phyloP scores from a whole-genome alignment of 2,888 invertebrate genomes.

The Bibio marci region DNA sequence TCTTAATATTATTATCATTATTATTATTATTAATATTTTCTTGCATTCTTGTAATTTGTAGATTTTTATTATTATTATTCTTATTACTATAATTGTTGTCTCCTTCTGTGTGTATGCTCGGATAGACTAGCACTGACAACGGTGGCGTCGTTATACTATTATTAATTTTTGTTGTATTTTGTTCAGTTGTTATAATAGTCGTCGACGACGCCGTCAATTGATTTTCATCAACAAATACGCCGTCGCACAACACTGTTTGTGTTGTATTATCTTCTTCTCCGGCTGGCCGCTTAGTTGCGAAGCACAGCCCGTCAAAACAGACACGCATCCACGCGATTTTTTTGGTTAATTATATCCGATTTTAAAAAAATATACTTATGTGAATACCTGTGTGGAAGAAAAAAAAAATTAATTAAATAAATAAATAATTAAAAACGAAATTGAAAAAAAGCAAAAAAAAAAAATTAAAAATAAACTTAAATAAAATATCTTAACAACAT shows the following conservation, averaged over 20 bases:
- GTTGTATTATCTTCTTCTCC: slow-evolving; percentile 58
- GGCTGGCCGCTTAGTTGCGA: slow-evolving; percentile 72
- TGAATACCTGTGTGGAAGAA: slow-evolving; percentile 18
- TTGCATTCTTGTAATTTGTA: slow-evolving; percentile 14
- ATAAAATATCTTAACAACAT: no score
- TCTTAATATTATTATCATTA: slow-evolving; percentile 11
- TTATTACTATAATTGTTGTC: no score
- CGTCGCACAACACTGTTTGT: slow-evolving; percentile 35
- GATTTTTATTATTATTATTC: no score
- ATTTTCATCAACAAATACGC: slow-evolving; percentile 17
- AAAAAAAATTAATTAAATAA: slow-evolving; percentile 7
- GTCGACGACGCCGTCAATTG: slow-evolving; percentile 27
- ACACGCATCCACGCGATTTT: slow-evolving; percentile 72
- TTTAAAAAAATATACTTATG: neutral
- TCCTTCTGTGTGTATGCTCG: no score
- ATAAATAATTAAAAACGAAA: no score
- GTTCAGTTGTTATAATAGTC: slow-evolving; percentile 35
- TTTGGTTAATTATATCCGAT: slow-evolving; percentile 7
- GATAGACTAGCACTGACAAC: neutral
- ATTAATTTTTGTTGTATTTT: slow-evolving; percentile 34
- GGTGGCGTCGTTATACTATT: slow-evolving; percentile 27
- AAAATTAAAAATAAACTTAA: neutral
- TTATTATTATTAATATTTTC: slow-evolving; percentile 10
- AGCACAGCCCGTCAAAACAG: slow-evolving; percentile 80
- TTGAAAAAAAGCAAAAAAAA: no score